Evolutionary conservation across 2,113 vertebrate genomes (phyloP), one percentile per base, ranked within the genome.

Genomic region (Stomatorhinus ivindoensis): DNA sequence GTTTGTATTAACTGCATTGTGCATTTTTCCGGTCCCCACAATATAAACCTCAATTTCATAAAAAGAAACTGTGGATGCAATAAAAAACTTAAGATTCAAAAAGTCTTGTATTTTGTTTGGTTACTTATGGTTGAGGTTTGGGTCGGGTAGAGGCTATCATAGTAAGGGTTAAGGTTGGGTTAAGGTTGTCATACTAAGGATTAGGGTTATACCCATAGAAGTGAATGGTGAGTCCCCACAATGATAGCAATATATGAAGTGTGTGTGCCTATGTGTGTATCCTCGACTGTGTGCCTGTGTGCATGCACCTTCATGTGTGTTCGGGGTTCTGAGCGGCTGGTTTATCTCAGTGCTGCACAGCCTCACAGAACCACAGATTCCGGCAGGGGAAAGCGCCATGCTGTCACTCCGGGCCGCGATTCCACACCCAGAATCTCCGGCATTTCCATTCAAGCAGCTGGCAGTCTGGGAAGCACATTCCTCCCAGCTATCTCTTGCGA

Each of bases 341-440:
- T 85, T 87, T 90, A 87, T 90, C 90, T 89, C n/a, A 11, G 47
- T 48, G 83, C 53, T 48, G 69, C 90, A 86, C 87, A 87, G 61
- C n/a, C 80, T 50, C 48, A 35, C 85, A 24, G 44, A 47, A 80
- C 35, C 47, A 35, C n/a, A 8, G n/a, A 24, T 42, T 39, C n/a
- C 50, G 15, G n/a, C 5, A 51, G 88, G 88, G 47, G 80, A 82
- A 53, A 44, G 50, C 11, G 17, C 0, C n/a, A 19, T 3, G 9
- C 7, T 24, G 2, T 5, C 50, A 13, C 10, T n/a, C 27, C 19
- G 7, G 8, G 88, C 11, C 69, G 13, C 27, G 3, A 39, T 58
- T 15, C 76, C 76, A 15, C 21, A 58, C 73, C 50, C 19, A 48
- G 17, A 83, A 21, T 51, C 47, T 24, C 88, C 19, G 48, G 3